Base-by-base conservation (phyloP, 2,113 vertebrate species). In the Tonatia bakeri region DNA sequence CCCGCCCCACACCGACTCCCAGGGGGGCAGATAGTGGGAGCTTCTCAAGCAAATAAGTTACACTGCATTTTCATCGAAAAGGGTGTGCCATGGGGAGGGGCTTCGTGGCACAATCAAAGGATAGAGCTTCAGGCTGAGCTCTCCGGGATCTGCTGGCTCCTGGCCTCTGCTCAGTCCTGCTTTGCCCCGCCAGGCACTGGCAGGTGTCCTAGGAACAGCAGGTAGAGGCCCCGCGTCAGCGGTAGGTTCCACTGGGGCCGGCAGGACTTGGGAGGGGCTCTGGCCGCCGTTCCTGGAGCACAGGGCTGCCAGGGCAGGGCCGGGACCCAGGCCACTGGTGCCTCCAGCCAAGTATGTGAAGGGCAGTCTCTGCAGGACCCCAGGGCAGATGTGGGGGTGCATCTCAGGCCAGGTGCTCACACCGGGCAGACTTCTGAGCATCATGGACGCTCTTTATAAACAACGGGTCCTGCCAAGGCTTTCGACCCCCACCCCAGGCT, bases 31-130 rank as follows among this genome's bases (percentile, higher is more conserved):
- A 28, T 10, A n/a, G 88, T 16, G 59, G 91, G 56, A 90, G 75
- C 91, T 45, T 54, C 86, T 92, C 54, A 50, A 82, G 91, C 87
- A 92, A 97, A 82, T 91, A 79, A 77, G 91, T 65, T 22, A 52
- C 40, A 11, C 22, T 52, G 52, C 19, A 1, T 85, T 95, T 92
- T 93, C 94, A 72, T 90, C 89, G 45, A 52, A 70, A 52, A 67
- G 4, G 24, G 47, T 20, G 73, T 86, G n/a, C 4, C 1, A 36
- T 24, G 6, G 31, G 38, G 81, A 38, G 84, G 64, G 72, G 11
- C 26, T 36, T 59, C 24, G 11, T 9, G 54, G 65, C 67, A 14
- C 24, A 38, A 28, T 72, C 54, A 38, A 14, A 92, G 80, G 80
- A 82, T 36, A 3, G 6, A 40, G 52, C 50, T 47, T 20, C 20